Evolutionary conservation across 35 echinoderm and acorn worm species (phyloP).

Genomic region (Ptychodera flava): DNA sequence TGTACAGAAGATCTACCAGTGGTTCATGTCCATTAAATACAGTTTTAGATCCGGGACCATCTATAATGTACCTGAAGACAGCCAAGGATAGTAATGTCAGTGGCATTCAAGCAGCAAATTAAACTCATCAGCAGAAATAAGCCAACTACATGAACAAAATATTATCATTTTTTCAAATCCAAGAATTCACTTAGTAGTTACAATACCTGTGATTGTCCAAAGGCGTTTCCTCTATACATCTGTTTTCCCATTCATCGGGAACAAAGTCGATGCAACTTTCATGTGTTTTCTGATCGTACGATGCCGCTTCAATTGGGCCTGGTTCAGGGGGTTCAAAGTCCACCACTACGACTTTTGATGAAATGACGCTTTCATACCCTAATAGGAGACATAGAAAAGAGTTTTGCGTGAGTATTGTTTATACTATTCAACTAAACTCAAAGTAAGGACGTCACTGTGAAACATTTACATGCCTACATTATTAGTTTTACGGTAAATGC

Average conservation of each 20-base stretch:
- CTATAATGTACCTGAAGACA: slow-evolving; percentile 21
- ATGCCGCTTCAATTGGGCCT: slow-evolving; percentile 9
- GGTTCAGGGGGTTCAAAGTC: slow-evolving; percentile 41
- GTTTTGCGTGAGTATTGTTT: no score
- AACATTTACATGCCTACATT: no score
- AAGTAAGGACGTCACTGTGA: no score
- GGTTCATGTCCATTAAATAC: slow-evolving; percentile 43
- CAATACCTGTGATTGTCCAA: slow-evolving; percentile 26
- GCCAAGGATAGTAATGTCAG: no score
- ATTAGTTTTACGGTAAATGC: no score
- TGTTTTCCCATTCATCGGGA: slow-evolving; percentile 27
- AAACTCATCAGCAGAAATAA: no score
- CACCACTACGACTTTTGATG: slow-evolving; percentile 12
- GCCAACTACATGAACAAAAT: no score
- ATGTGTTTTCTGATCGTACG: slow-evolving; percentile 5
- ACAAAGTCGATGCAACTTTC: slow-evolving; percentile 15
- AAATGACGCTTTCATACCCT: slow-evolving; percentile 25
- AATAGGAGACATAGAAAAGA: no score
- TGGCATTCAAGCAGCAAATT: no score
- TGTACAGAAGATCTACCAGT: slow-evolving; percentile 29
- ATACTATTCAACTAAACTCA: no score
- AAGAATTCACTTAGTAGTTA: no score
- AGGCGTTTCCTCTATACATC: slow-evolving; percentile 27
- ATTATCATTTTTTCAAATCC: no score
- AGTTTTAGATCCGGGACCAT: slow-evolving; percentile 37